phyloP scores from a whole-genome alignment of 1,140 invertebrate species.

The Diachasma alloeum region DNA sequence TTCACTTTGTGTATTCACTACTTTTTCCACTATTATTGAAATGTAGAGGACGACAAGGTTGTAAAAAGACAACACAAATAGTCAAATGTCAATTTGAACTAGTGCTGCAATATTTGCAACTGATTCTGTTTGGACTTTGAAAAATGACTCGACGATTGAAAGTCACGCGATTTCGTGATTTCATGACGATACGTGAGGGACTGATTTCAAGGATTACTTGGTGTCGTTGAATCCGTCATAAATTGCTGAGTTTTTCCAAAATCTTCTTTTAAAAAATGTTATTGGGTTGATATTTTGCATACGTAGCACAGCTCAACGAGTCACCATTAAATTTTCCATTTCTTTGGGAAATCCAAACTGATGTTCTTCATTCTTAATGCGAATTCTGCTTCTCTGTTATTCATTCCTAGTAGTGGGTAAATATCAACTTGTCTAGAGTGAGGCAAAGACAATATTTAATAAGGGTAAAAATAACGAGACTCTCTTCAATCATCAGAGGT shows the following conservation, averaged over 20 bases:
- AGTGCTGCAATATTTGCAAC: conserved; percentile 32
- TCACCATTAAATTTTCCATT: neutral
- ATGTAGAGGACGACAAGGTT: neutral
- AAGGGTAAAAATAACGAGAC: neutral
- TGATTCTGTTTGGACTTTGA: too few species aligned
- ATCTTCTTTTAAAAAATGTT: neutral
- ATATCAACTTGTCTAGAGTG: neutral
- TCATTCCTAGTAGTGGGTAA: neutral
- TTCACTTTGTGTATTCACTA: too few species aligned
- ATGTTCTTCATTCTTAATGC: neutral
- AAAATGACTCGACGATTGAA: too few species aligned
- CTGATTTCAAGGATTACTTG: too few species aligned
- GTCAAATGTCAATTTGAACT: conserved; percentile 29
- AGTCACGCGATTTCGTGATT: too few species aligned
- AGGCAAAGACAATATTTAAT: neutral
- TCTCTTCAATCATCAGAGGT: too few species aligned
- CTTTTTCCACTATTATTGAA: neutral
- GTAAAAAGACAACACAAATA: conserved; percentile 30
- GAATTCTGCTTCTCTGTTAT: neutral
- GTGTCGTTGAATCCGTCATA: too few species aligned
- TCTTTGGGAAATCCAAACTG: neutral
- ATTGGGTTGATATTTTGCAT: neutral
- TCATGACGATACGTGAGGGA: too few species aligned
- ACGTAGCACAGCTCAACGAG: neutral
- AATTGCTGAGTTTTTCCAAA: too few species aligned